These are phyloP conservation scores for Tympanoctomys barrerae DNA, from an alignment of 2,797 vertebrate genomes.

Conservation along the genomic window DNA sequence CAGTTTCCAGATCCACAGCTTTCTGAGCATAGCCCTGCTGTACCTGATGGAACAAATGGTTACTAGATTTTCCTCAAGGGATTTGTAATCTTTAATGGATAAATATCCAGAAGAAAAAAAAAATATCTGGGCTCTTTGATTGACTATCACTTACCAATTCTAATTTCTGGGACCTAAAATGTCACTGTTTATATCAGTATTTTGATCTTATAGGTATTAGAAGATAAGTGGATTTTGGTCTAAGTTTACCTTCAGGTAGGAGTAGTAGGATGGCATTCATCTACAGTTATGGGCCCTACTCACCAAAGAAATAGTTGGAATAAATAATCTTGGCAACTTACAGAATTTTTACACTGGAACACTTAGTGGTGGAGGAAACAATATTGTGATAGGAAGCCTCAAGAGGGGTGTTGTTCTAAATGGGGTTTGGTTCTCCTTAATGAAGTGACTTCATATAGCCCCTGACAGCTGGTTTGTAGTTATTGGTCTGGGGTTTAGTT, in stretches of 20 bases:
- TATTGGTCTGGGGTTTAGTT: slow-evolving; percentile 31
- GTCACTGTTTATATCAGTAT: background rate
- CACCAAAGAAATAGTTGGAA: slow-evolving; percentile 13
- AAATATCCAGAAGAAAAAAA: slow-evolving; percentile 33
- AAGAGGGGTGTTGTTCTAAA: background rate
- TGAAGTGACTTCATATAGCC: background rate
- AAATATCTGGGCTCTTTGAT: background rate
- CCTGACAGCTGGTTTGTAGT: background rate
- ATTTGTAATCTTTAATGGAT: background rate
- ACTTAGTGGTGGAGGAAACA: background rate
- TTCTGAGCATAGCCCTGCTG: background rate
- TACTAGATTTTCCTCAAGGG: background rate
- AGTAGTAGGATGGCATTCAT: background rate
- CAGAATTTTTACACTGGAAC: background rate
- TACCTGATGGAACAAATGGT: background rate
- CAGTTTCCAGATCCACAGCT: background rate
- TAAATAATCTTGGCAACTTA: slow-evolving; percentile 10
- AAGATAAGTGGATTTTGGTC: slow-evolving; percentile 23
- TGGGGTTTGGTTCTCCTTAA: background rate
- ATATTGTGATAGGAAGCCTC: background rate
- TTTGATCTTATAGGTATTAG: background rate
- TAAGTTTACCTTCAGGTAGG: background rate
- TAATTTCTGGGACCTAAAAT: background rate
- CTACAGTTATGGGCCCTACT: background rate
- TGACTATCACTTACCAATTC: background rate